A percentile compares a stretch with the other conserved stretches of the same genome.
phyloP scores from a whole-genome alignment of 2,113 vertebrate genomes.

The Setophaga kirtlandii region DNA sequence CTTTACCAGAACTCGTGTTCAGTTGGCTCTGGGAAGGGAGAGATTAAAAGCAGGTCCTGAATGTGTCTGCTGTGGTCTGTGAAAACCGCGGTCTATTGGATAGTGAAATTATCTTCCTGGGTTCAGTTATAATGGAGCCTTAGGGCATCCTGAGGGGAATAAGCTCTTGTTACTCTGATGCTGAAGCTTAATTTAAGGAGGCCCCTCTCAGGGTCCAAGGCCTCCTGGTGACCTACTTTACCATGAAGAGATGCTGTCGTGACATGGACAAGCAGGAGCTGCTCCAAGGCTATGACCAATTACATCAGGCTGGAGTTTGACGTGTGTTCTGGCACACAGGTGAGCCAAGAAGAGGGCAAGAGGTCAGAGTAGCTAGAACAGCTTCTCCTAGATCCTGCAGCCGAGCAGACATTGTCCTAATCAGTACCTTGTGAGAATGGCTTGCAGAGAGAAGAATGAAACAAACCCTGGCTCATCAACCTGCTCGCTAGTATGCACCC shows the following conservation, averaged over 20 bases:
- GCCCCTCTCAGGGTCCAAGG: background rate
- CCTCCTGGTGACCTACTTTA: background rate
- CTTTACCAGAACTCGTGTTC: background rate
- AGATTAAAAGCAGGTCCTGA: background rate
- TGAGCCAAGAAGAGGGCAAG: background rate
- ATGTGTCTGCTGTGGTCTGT: conserved; percentile 2
- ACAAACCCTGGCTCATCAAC: background rate
- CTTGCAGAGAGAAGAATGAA: background rate
- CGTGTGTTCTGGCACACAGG: background rate
- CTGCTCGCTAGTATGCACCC: background rate
- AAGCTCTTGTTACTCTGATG: background rate
- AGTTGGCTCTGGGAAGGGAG: background rate
- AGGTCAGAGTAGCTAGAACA: background rate
- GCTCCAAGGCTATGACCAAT: background rate
- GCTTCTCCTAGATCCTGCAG: background rate
- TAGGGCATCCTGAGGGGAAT: background rate
- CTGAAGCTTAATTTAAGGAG: background rate
- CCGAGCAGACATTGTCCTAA: background rate
- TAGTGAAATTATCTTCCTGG: conserved; percentile 6
- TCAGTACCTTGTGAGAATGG: background rate
- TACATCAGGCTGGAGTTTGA: background rate
- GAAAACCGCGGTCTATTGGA: background rate
- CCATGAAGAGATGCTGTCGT: background rate
- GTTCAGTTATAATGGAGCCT: background rate
- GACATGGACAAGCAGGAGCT: background rate